Evolutionary conservation across 2,797 vertebrate species (phyloP).

Genomic region (Eulemur mongoz): DNA sequence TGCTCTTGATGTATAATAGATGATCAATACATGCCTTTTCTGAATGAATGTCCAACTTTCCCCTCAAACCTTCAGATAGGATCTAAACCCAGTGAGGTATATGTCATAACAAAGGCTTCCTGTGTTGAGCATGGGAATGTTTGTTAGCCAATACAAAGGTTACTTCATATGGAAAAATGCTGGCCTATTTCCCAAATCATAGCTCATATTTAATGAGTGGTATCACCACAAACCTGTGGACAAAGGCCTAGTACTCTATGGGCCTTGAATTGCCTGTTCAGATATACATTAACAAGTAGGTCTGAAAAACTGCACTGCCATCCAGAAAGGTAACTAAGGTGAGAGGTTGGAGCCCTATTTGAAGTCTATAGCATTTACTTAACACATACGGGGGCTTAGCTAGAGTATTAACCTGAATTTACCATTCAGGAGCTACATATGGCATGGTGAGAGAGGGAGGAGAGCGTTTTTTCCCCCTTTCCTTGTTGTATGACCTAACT

Average conservation of each 20-base stretch:
- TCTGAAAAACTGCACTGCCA: not conserved
- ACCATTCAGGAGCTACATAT: not conserved
- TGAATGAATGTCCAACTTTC: constrained; percentile 36
- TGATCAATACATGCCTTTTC: not conserved
- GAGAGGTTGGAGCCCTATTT: not conserved
- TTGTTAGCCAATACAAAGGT: constrained; percentile 68
- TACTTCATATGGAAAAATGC: constrained; percentile 60
- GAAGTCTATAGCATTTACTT: not conserved
- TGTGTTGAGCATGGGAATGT: constrained; percentile 60
- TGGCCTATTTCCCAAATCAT: constrained; percentile 63
- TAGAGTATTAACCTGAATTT: not conserved
- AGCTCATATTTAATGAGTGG: constrained; percentile 62
- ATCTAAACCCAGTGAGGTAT: constrained; percentile 58
- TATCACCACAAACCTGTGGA: constrained; percentile 32
- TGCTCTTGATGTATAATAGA: not conserved
- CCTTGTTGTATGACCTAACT: not conserved
- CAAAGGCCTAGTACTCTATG: not conserved
- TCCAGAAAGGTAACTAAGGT: not conserved
- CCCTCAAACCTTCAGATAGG: constrained; percentile 40
- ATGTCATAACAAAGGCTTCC: constrained; percentile 58
- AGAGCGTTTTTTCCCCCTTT: not conserved
- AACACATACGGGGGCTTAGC: not conserved
- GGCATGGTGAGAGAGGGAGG: not conserved
- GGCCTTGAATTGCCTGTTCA: not conserved
- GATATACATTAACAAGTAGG: not conserved